phyloP scores from a whole-genome alignment of 1,140 invertebrate genomes.

The Drosophila quadrilineata region DNA sequence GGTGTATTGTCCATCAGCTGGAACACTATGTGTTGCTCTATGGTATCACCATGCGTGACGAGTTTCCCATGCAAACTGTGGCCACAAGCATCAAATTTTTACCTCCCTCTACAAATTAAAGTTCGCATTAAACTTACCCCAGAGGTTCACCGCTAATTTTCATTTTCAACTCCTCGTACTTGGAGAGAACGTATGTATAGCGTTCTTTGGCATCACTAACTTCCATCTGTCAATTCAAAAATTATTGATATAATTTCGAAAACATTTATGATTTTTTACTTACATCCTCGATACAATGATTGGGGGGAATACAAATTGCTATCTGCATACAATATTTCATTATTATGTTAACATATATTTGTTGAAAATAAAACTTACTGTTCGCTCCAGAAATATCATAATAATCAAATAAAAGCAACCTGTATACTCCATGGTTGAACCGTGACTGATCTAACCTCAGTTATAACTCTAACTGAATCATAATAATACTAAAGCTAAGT shows the following conservation, averaged over 20 bases:
- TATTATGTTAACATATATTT: neutral
- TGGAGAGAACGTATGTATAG: slow-evolving; percentile 53
- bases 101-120: neutral
- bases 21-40: slow-evolving; percentile 69
- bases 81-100: slow-evolving; percentile 13
- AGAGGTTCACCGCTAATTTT: slow-evolving; percentile 62
- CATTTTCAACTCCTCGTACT: slow-evolving; percentile 66
- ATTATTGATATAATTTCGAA: neutral
- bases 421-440: slow-evolving; percentile 16
- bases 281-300: slow-evolving; percentile 64
- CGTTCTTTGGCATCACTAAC: slow-evolving; percentile 44
- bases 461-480: slow-evolving; percentile 31
- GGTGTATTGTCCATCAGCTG: slow-evolving; percentile 71
- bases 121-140: slow-evolving; percentile 45
- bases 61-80: slow-evolving; percentile 66
- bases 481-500: neutral
- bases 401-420: neutral
- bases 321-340: slow-evolving; percentile 5
- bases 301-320: slow-evolving; percentile 48
- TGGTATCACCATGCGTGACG: slow-evolving; percentile 44
- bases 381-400: neutral
- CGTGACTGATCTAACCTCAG: too few species aligned
- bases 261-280: slow-evolving; percentile 10
- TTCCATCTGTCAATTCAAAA: slow-evolving; percentile 44
- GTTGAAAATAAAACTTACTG: slow-evolving; percentile 17